Base-by-base conservation (phyloP, 1,140 invertebrate species). In the roundworm (Caenorhabditis elegans) region DNA sequence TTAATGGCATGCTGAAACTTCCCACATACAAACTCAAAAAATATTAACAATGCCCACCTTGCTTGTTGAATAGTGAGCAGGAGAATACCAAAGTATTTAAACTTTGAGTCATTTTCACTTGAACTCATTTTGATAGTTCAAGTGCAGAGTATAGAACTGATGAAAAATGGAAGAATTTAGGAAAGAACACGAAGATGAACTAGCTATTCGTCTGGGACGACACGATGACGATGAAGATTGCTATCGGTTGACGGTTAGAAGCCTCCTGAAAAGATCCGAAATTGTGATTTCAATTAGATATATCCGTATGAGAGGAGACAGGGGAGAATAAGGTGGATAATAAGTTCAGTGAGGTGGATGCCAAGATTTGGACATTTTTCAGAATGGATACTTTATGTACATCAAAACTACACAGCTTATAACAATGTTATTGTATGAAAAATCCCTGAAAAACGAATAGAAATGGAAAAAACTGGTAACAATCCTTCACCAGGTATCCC, bases 1-100 rank as follows among this genome's bases (percentile, higher is more conserved):
- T 85, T n/a, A 85, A 47, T n/a, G 84, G 84, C 84, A 85, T 85
- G 55, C 82, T 84, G 76, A 49, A 83, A 43, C 24, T n/a, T 19
- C 36, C 28, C 19, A 15, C 34, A 8, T 43, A 43, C 5, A 8
- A 8, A 8, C 39, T 8, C 5, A 43, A 15, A 43, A 5, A 43
- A 43, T 43, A 15, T 15, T 43, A 8, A 43, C 5, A 43, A 8
- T 5, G 5, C 15, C 15, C 79, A 83, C 83, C 83, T 49, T 34
- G 83, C 83, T 75, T 85, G 84, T 43, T 85, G 84, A 22, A 78
- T 28, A 6, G 84, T 85, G 15, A 85, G 65, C 28, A 85, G 75
- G 31, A 82, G n/a, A n/a, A 85, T 47, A 46, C 83, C 84, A 15
- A 77, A 51, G 51, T 84, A 84, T 49, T 84, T 84, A 60, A 75